phyloP scores from a whole-genome alignment of 2,797 vertebrate species.

The Pseudotriccus pelzelni region DNA sequence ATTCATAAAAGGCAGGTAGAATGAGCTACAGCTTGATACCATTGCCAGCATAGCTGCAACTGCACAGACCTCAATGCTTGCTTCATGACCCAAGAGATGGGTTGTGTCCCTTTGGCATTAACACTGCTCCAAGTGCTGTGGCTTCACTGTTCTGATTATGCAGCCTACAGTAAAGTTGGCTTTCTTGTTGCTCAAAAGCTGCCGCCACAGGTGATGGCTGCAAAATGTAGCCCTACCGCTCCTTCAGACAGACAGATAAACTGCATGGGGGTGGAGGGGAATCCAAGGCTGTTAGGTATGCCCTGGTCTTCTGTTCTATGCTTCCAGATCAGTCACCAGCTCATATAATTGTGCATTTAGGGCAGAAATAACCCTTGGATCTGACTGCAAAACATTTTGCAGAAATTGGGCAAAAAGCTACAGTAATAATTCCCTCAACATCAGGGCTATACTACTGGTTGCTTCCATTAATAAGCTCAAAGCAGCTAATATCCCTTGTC shows the following conservation, averaged over 20 bases:
- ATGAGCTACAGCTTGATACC: neutral
- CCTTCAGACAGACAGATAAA: neutral
- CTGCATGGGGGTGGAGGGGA: neutral
- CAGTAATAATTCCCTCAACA: neutral
- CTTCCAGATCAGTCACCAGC: neutral
- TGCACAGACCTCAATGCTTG: neutral
- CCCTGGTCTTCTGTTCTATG: neutral
- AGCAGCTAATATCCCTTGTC: neutral
- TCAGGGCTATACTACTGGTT: neutral
- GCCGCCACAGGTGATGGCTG: neutral
- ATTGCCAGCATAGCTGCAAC: neutral
- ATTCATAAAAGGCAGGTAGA: neutral
- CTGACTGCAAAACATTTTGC: neutral
- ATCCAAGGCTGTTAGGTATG: neutral
- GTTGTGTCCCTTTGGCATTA: neutral
- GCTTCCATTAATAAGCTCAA: neutral
- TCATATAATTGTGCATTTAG: neutral
- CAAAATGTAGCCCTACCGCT: fast-evolving
- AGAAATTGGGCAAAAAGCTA: neutral
- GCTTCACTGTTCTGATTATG: neutral
- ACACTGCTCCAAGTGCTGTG: neutral
- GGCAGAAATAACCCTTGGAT: neutral
- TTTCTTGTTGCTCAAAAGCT: neutral
- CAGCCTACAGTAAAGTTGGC: neutral
- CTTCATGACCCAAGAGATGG: neutral